phyloP scores from a whole-genome alignment of 2,113 vertebrate species.

The Lepus americanus region DNA sequence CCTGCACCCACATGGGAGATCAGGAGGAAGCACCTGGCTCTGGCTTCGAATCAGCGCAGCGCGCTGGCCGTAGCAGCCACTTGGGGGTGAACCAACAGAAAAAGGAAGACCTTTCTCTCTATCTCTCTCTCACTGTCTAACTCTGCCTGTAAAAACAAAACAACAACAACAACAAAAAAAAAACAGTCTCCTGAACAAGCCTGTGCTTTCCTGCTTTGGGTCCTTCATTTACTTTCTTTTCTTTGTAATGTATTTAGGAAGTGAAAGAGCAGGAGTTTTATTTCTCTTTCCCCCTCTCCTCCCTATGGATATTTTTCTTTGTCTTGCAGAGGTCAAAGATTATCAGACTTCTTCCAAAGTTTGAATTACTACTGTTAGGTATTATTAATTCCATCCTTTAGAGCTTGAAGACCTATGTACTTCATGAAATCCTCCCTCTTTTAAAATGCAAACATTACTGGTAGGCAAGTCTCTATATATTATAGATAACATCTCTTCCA shows the following conservation, averaged over 20 bases:
- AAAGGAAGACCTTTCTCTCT: too few species aligned
- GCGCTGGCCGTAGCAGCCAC: too few species aligned
- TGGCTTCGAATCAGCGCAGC: too few species aligned
- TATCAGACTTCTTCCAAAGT: background rate
- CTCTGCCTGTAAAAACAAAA: too few species aligned
- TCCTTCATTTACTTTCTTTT: background rate
- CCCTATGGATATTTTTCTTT: background rate
- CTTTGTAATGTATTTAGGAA: background rate
- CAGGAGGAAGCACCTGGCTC: too few species aligned
- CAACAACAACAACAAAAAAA: too few species aligned
- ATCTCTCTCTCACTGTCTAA: too few species aligned
- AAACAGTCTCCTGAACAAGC: background rate
- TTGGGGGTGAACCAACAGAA: too few species aligned
- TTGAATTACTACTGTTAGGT: background rate
- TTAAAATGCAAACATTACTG: constrained; percentile 31
- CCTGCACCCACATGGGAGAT: too few species aligned
- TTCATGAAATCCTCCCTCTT: background rate
- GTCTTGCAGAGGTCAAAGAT: background rate
- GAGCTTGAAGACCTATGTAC: background rate
- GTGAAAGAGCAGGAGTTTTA: background rate
- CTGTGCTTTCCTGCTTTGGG: background rate
- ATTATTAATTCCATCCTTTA: background rate
- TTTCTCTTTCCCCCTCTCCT: background rate
- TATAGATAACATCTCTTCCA: background rate
- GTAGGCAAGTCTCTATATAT: background rate